Conservation (phyloP, 2,113 vertebrate genomes). For the Nesoenas mayeri region DNA sequence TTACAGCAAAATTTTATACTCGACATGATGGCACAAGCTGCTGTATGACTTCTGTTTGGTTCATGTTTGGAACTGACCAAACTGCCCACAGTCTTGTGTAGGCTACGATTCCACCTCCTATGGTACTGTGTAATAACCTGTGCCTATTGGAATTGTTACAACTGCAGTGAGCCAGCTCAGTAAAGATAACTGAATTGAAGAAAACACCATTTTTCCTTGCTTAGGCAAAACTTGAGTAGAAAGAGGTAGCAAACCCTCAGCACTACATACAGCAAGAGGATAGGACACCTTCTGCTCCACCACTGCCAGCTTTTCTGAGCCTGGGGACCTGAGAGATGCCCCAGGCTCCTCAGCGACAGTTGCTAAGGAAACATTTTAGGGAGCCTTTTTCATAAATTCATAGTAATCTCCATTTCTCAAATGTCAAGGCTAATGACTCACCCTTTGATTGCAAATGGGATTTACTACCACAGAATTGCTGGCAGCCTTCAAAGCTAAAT, state of each 20-base stretch:
- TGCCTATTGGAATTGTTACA: neutral
- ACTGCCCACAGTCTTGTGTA: neutral
- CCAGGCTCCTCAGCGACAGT: constrained; percentile 68
- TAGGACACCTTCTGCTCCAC: constrained; percentile 34
- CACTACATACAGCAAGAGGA: neutral
- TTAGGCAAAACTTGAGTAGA: neutral
- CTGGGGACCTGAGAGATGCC: constrained; percentile 60
- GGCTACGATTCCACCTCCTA: neutral
- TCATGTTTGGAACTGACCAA: neutral
- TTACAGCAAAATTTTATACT: neutral
- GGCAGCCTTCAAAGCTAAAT: constrained; percentile 76
- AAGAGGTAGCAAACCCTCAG: neutral
- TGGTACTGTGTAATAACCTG: neutral
- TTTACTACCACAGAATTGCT: constrained; percentile 76
- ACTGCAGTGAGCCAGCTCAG: neutral
- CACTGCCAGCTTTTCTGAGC: neutral
- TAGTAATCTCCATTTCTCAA: constrained; percentile 78
- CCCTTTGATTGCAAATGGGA: constrained; percentile 78
- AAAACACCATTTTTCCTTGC: neutral
- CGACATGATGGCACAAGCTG: neutral
- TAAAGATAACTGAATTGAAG: neutral
- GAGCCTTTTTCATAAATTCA: constrained; percentile 75
- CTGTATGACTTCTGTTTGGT: neutral
- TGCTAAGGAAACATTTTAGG: constrained; percentile 78
- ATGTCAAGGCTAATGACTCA: constrained; percentile 78